These are phyloP conservation scores for Rostrhamus sociabilis DNA, from an alignment of 2,797 vertebrate genomes.

Conservation along the genomic window DNA sequence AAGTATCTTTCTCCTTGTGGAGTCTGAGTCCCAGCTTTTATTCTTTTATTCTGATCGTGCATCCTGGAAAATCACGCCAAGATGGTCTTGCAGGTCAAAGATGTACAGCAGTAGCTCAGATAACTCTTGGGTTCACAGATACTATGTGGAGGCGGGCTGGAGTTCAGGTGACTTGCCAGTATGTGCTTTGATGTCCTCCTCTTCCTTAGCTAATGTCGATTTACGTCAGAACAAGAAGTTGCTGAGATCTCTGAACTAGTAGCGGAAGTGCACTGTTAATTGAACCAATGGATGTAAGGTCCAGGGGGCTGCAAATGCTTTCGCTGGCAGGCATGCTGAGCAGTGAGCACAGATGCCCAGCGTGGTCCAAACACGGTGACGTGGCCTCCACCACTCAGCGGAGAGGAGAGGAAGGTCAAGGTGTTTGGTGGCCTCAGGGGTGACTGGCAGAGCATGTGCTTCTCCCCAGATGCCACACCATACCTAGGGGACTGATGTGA, in stretches of 20 bases:
- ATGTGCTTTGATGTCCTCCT: not conserved
- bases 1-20: not conserved
- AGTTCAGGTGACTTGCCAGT: not conserved
- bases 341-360: not conserved
- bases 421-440: not conserved
- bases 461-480: not conserved
- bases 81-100: not conserved
- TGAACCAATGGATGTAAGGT: not conserved
- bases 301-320: not conserved
- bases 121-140: not conserved
- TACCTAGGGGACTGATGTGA: not conserved
- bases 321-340: rapidly evolving
- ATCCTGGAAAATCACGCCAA: not conserved
- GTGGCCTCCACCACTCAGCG: not conserved
- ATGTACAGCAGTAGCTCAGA: not conserved
- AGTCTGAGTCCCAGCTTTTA: not conserved
- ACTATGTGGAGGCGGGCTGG: rapidly evolving
- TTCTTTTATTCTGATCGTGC: not conserved
- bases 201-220: not conserved
- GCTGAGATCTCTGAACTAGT: not conserved
- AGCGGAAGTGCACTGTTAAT: not conserved
- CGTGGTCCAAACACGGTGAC: rapidly evolving
- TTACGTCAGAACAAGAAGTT: not conserved
- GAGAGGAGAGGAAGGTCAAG: not conserved
- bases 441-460: not conserved